Conservation (phyloP, 2,113 vertebrate genomes). For the Tyto alba region DNA sequence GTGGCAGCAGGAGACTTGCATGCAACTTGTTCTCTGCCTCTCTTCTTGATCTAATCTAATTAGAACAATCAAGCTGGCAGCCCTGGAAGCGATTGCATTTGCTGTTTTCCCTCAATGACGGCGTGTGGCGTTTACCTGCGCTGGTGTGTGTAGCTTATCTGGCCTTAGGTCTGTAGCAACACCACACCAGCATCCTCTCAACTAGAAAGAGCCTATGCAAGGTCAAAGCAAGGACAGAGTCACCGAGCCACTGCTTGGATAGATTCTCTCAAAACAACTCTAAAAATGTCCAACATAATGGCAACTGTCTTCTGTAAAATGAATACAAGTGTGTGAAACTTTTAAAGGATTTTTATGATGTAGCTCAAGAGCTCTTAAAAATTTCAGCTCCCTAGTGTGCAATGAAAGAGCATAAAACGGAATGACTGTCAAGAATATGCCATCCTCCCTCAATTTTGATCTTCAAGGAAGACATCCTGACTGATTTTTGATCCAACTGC, state of each 20-base stretch:
- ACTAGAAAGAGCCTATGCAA: not conserved
- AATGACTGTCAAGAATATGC: conserved; percentile 53
- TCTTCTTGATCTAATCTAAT: not conserved
- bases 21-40: not conserved
- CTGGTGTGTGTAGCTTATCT: not conserved
- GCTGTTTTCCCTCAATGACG: not conserved
- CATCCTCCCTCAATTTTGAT: conserved; percentile 44
- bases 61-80: not conserved
- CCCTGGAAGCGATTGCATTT: not conserved
- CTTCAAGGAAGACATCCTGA: conserved; percentile 60
- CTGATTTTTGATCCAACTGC: conserved; percentile 61
- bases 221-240: not conserved
- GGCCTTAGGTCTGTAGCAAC: not conserved
- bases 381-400: conserved; percentile 40
- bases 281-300: conserved; percentile 13
- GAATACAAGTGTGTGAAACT: conserved; percentile 45
- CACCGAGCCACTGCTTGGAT: not conserved
- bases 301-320: conserved; percentile 31
- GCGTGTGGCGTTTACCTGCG: not conserved
- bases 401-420: conserved; percentile 59
- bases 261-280: not conserved
- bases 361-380: conserved; percentile 62
- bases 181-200: not conserved
- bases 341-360: conserved; percentile 52
- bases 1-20: not conserved